Conservation (phyloP, 2,113 vertebrate species). For the Centropus bengalensis region DNA sequence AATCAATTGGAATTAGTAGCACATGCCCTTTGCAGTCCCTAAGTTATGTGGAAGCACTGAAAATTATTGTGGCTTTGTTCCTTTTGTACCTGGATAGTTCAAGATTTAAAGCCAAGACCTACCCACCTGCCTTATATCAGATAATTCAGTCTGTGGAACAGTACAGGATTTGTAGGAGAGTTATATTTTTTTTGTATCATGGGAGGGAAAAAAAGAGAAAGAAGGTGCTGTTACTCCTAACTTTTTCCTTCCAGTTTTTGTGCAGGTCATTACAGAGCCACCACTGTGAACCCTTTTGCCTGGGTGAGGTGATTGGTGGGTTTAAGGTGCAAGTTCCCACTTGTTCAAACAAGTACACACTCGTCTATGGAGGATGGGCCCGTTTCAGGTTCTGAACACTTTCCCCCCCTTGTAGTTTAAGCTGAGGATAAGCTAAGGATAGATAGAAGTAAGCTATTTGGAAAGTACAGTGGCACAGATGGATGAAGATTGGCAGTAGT, state of each 20-base stretch:
- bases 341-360: background rate
- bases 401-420: background rate
- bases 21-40: accelerated
- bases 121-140: background rate
- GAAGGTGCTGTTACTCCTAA: background rate
- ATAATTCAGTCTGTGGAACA: background rate
- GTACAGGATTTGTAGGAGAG: background rate
- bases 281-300: background rate
- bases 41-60: background rate
- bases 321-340: background rate
- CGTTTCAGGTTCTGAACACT: background rate
- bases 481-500: background rate
- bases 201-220: background rate
- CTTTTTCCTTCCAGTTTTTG: background rate
- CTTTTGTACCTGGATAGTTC: background rate
- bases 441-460: background rate
- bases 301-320: background rate
- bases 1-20: background rate
- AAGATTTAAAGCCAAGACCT: background rate
- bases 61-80: background rate
- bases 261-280: background rate
- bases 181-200: background rate
- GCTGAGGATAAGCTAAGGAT: background rate
- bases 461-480: background rate
- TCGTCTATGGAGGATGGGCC: background rate